Evolutionary conservation across 2,113 vertebrate genomes (phyloP), one percentile per base, ranked within the genome.

Genomic region (Camelus dromedarius): DNA sequence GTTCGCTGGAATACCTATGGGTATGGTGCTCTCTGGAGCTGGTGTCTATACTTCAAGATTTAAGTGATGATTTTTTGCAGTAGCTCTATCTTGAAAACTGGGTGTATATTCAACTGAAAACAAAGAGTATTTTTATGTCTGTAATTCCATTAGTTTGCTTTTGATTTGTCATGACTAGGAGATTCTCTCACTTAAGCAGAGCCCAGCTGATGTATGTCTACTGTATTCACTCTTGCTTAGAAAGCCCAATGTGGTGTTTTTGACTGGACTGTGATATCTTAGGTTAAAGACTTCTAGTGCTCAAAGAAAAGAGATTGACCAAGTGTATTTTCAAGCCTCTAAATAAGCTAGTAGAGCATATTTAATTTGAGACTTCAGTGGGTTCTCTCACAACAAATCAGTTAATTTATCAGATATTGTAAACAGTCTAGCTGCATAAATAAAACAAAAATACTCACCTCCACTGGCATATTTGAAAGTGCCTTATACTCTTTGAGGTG

Each of bases 401-500:
- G 70, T 46, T 28, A 69, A 22, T 15, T 83, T 16, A 24, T 19
- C 35, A 58, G 52, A 9, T 48, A 52, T 35, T 72, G 22, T 87
- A 91, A 87, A 82, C 3, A 88, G 66, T 89, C 20, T 19, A 8
- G 18, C 62, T 84, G 6, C 12, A 52, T 28, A 79, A 73, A 81
- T 79, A 73, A 84, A 12, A 48, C 38, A 50, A 69, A 91, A 97
- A 93, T 96, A 97, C 98, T 70, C 98, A 99, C 99, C 99, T 98
- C 93, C 42, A 96, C 81, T 0, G 99, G 99, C 99, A 99, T 99
- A 98, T 99, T 99, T 97, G 99, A 99, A 79, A 99, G 98, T 1
- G 98, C 99, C 8, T 30, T 0, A 83, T 99, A 99, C 0, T 0
- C 0, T 0, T 52, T 24, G 66, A 97, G 93, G 88, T 99, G 99